A percentile compares a stretch with the other conserved stretches of the same genome.
These are phyloP conservation scores for Diprion similis DNA, from an alignment of 1,140 invertebrate species.

Conservation along the genomic window DNA sequence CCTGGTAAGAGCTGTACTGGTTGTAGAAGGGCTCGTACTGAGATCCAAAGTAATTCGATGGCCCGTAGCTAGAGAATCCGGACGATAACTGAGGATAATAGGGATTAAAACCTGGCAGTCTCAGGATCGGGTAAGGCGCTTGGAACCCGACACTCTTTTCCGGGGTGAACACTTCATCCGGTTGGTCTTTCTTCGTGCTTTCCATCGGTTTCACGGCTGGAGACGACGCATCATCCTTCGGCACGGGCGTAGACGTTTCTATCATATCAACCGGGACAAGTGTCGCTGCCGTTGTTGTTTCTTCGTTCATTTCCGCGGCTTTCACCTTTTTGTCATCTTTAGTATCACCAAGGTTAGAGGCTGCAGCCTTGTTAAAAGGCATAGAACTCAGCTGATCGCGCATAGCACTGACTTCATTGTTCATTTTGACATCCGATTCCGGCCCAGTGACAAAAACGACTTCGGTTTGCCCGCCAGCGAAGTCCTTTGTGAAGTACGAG, in stretches of 20 bases:
- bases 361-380: too few species aligned
- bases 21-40: background rate
- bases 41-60: background rate
- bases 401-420: background rate
- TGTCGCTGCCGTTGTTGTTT: too few species aligned
- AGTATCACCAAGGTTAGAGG: too few species aligned
- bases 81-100: background rate
- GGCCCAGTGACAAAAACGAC: conserved; percentile 31
- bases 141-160: background rate
- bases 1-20: background rate
- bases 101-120: background rate
- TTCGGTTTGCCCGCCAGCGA: conserved; percentile 26
- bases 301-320: too few species aligned
- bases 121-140: background rate
- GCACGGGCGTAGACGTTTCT: background rate
- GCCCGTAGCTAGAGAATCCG: background rate
- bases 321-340: too few species aligned
- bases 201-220: too few species aligned
- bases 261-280: background rate
- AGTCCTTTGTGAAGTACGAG: conserved; percentile 32
- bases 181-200: background rate
- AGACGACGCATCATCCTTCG: too few species aligned
- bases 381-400: background rate
- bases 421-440: conserved; percentile 7
- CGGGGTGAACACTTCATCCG: background rate